Conservation (phyloP, 2,113 vertebrate genomes). For the Origma solitaria region DNA sequence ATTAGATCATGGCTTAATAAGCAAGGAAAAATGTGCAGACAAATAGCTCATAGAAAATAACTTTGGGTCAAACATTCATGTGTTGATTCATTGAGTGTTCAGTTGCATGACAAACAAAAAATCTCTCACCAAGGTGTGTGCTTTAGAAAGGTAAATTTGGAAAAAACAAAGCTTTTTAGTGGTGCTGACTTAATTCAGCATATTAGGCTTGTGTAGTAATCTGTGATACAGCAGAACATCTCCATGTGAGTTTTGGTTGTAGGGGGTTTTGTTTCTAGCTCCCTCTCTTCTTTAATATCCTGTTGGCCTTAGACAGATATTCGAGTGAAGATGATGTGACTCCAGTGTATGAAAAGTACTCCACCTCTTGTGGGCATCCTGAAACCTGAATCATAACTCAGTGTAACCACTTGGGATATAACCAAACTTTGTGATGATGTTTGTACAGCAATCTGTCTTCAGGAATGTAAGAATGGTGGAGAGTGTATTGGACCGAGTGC, state of each 20-base stretch:
- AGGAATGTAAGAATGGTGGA: slow-evolving; percentile 85
- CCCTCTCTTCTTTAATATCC: not conserved
- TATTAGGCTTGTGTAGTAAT: not conserved
- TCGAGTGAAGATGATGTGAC: not conserved
- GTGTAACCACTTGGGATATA: not conserved
- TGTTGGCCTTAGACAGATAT: not conserved
- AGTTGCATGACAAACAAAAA: not conserved
- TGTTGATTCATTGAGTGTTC: not conserved
- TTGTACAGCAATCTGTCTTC: slow-evolving; percentile 82
- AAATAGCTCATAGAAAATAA: not conserved
- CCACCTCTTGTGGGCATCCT: not conserved
- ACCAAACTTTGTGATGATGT: not conserved
- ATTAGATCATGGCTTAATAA: not conserved
- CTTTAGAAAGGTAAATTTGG: not conserved
- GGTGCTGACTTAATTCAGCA: not conserved
- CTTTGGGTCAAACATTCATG: not conserved
- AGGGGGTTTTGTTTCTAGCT: not conserved
- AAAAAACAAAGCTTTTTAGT: not conserved
- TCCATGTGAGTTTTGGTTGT: not conserved
- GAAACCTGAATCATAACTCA: not conserved
- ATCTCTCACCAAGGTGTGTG: not conserved
- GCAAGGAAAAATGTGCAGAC: not conserved
- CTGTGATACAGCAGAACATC: not conserved
- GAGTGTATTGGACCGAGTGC: slow-evolving; percentile 83
- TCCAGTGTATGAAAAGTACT: not conserved